Evolutionary conservation across 2,797 vertebrate species (phyloP).

Genomic region (Rousettus madagascariensis): DNA sequence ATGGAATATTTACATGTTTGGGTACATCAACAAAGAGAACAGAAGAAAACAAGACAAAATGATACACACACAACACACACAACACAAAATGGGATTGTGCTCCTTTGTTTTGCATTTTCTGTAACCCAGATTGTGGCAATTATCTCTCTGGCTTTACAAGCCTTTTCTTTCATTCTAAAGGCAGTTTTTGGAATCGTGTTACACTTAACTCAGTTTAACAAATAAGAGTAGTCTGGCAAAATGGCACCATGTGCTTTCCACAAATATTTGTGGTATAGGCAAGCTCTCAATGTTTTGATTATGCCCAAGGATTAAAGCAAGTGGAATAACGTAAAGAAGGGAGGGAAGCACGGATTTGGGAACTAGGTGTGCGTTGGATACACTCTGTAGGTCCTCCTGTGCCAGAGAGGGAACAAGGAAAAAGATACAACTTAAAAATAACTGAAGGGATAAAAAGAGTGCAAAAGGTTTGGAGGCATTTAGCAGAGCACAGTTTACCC

Average conservation of each 20-base stretch:
- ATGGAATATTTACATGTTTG: constrained; percentile 61
- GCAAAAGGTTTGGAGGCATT: constrained; percentile 78
- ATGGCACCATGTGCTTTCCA: constrained; percentile 61
- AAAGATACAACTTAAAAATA: constrained; percentile 81
- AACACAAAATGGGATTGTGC: constrained; percentile 56
- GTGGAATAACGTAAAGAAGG: constrained; percentile 62
- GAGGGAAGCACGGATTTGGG: constrained; percentile 21
- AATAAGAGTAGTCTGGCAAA: constrained; percentile 75
- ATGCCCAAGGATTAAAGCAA: constrained; percentile 66
- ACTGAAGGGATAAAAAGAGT: constrained; percentile 66
- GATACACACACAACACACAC: not conserved
- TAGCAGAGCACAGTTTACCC: constrained; percentile 75
- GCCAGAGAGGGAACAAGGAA: constrained; percentile 62
- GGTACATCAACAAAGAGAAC: constrained; percentile 42
- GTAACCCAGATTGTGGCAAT: constrained; percentile 72
- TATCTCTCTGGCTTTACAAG: constrained; percentile 69
- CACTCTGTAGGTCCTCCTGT: constrained; percentile 48
- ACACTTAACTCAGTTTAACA: constrained; percentile 74
- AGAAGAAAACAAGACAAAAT: constrained; percentile 54
- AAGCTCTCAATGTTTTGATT: constrained; percentile 71
- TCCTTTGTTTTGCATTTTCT: constrained; percentile 73
- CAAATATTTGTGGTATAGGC: constrained; percentile 74
- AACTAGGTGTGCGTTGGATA: constrained; percentile 44
- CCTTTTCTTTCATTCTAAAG: constrained; percentile 73
- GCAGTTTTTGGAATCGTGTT: constrained; percentile 73